phyloP scores from a whole-genome alignment of 2,113 vertebrate species.

The Furnarius figulus region DNA sequence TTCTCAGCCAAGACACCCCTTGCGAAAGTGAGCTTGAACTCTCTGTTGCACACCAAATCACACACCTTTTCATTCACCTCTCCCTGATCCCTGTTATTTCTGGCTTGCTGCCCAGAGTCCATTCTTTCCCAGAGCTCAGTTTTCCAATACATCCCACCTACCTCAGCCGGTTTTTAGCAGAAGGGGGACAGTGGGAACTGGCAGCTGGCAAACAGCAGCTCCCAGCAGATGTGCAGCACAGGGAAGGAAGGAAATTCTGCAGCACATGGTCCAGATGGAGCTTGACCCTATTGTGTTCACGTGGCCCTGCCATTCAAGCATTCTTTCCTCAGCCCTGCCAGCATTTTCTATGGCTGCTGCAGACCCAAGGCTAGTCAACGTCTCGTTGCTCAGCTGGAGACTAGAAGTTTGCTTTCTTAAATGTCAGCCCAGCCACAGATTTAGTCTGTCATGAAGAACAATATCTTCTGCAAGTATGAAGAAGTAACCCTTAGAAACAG shows the following conservation, averaged over 20 bases:
- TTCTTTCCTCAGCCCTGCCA: not conserved
- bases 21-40: not conserved
- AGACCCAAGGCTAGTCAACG: not conserved
- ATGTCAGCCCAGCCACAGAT: not conserved
- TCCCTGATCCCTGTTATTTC: slow-evolving; percentile 12
- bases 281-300: slow-evolving; percentile 41
- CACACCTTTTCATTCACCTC: slow-evolving; percentile 22
- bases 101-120: not conserved
- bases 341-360: not conserved
- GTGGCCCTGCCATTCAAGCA: slow-evolving; percentile 17
- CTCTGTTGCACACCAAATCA: not conserved
- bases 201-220: slow-evolving; percentile 35
- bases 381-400: not conserved
- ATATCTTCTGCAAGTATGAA: not conserved
- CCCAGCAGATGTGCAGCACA: not conserved
- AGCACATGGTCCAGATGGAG: slow-evolving; percentile 40
- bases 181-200: not conserved
- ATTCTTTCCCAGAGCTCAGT: slow-evolving; percentile 6
- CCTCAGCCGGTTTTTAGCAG: slow-evolving; percentile 7
- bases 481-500: not conserved
- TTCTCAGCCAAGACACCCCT: not conserved
- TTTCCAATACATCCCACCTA: slow-evolving; percentile 19
- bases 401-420: not conserved
- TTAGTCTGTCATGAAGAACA: not conserved
- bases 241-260: slow-evolving; percentile 60